A percentile compares a stretch with the other conserved stretches of the same genome.
Conservation (phyloP, 2,888 invertebrate genomes). For the Papilio demoleus region DNA sequence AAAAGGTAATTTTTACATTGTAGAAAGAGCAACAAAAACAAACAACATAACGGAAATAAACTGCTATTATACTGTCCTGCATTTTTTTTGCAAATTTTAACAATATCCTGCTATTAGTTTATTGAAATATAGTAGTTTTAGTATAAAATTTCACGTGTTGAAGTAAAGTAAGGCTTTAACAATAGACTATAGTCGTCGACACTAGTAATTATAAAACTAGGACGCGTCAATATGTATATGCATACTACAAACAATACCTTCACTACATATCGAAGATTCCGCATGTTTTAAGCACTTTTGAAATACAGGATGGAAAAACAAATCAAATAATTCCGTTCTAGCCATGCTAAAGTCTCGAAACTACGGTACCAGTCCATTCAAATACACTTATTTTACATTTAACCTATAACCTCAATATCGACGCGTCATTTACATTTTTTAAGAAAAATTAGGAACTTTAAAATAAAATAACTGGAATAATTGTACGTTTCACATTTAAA, state of each 20-base stretch:
- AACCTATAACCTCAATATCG: constrained; percentile 72
- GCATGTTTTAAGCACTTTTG: constrained; percentile 82
- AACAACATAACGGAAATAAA: not conserved
- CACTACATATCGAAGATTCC: constrained; percentile 66
- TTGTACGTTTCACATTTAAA: constrained; percentile 47
- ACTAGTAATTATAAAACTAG: constrained; percentile 32
- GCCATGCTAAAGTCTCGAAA: constrained; percentile 69
- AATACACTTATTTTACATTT: constrained; percentile 64
- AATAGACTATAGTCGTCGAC: constrained; percentile 25
- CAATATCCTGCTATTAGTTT: not conserved
- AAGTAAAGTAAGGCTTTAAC: not conserved
- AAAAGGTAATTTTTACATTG: not conserved
- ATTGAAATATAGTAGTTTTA: not conserved
- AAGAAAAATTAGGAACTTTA: constrained; percentile 26
- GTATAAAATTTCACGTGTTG: not conserved
- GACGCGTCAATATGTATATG: constrained; percentile 15
- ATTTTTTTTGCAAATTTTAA: not conserved
- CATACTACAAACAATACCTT: constrained; percentile 62
- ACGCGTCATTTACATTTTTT: constrained; percentile 58
- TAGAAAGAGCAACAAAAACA: not conserved
- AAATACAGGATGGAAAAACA: constrained; percentile 81
- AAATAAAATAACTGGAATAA: constrained; percentile 39
- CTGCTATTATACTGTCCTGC: no score
- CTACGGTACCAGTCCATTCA: constrained; percentile 59
- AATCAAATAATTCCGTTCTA: constrained; percentile 79